Evolutionary conservation across 2,888 invertebrate genomes (phyloP).

Genomic region (Acrobasis consociella): DNA sequence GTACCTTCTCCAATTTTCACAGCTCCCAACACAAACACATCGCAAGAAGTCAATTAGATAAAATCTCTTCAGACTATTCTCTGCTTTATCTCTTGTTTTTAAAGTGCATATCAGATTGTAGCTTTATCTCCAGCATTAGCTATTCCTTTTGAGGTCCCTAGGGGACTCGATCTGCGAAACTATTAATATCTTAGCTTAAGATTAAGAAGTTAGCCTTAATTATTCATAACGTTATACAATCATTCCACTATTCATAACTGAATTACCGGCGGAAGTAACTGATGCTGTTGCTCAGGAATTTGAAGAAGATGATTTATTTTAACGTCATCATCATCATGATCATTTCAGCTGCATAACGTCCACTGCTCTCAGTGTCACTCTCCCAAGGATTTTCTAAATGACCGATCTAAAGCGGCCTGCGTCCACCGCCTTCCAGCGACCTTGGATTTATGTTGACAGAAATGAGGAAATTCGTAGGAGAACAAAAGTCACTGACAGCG

Average conservation of each 20-base stretch:
- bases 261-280: not conserved
- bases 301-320: no score
- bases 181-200: not conserved
- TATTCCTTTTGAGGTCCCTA: not conserved
- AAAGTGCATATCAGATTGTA: not conserved
- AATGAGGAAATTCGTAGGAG: no score
- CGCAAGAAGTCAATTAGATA: slow-evolving; percentile 12
- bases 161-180: not conserved
- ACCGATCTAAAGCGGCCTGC: no score
- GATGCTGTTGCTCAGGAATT: not conserved
- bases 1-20: slow-evolving; percentile 8
- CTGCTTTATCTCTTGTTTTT: not conserved
- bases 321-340: no score
- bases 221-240: not conserved
- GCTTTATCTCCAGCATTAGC: not conserved
- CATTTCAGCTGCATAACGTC: no score
- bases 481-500: no score
- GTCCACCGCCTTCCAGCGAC: no score
- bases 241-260: not conserved
- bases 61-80: not conserved
- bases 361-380: no score
- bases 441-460: no score
- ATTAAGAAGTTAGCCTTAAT: not conserved
- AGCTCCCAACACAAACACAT: slow-evolving; percentile 13
- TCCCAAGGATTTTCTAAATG: no score